Percentiles rank a stretch among this genome's conserved stretches.
These are phyloP conservation scores for Vulpes vulpes DNA, from an alignment of 2,113 vertebrate species.

Conservation along the genomic window DNA sequence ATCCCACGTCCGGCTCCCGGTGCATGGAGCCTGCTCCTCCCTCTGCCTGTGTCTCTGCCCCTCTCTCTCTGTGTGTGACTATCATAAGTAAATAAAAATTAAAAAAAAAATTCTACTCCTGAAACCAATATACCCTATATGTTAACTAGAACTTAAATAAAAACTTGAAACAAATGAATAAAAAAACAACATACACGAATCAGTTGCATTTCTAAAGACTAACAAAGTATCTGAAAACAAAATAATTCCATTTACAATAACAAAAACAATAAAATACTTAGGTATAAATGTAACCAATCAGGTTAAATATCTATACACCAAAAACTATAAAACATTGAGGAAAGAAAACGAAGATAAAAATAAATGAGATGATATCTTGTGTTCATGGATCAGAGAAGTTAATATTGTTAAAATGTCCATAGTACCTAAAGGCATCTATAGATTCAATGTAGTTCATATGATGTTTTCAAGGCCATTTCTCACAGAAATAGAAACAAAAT, in stretches of 20 bases:
- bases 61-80: too few relatives aligned
- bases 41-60: too few relatives aligned
- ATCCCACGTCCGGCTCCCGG: too few relatives aligned
- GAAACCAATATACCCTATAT: not conserved
- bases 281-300: not conserved
- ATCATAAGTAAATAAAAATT: too few relatives aligned
- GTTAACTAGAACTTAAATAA: not conserved
- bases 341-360: not conserved
- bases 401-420: not conserved
- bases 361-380: not conserved
- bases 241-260: not conserved
- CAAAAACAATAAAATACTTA: not conserved
- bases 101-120: not conserved
- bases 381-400: not conserved
- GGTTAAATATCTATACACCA: not conserved
- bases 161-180: not conserved
- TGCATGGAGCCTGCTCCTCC: too few relatives aligned
- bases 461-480: not conserved
- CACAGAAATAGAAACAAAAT: not conserved
- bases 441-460: not conserved
- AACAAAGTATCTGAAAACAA: not conserved
- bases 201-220: not conserved
- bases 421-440: not conserved
- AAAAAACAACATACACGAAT: not conserved
- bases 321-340: not conserved